Evolutionary conservation across 2,888 invertebrate species (phyloP).

Genomic region (Melanchra persicariae): DNA sequence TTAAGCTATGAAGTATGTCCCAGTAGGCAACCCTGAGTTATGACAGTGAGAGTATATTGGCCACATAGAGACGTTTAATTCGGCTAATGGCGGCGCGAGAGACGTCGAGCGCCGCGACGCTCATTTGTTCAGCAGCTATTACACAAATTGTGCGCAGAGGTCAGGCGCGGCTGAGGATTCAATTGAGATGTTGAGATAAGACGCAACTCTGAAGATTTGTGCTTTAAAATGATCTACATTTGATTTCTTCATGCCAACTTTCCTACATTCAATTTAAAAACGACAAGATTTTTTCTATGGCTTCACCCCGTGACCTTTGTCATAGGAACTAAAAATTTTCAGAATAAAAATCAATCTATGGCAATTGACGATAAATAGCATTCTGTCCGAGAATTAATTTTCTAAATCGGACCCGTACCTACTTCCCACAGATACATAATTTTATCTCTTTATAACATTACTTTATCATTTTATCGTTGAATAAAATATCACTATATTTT

Average conservation of each 20-base stretch:
- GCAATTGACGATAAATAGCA: background rate
- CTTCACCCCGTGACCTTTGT: background rate
- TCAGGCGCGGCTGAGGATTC: conserved; percentile 16
- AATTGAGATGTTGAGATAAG: conserved; percentile 14
- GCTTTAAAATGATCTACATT: background rate
- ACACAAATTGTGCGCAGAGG: conserved; percentile 45
- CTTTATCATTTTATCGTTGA: background rate
- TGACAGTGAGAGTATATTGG: conserved; percentile 65
- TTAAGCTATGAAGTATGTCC: background rate
- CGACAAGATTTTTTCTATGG: background rate
- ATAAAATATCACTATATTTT: background rate
- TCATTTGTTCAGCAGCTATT: conserved; percentile 70
- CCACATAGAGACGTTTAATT: conserved; percentile 77
- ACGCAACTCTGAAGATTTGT: background rate
- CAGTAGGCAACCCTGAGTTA: conserved; percentile 43
- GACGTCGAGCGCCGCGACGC: conserved; percentile 59
- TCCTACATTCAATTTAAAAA: too few relatives aligned
- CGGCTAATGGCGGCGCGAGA: conserved; percentile 76
- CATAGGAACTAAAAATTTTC: background rate
- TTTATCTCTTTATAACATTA: background rate
- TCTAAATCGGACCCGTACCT: too few relatives aligned
- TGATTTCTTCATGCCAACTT: background rate
- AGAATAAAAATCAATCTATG: background rate
- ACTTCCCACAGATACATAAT: background rate
- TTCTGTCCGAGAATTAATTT: background rate